Evolutionary conservation across 37 sponge, comb jelly and placozoan species (phyloP), one percentile per base, ranked within the genome.

Genomic region (Crambe crambe): DNA sequence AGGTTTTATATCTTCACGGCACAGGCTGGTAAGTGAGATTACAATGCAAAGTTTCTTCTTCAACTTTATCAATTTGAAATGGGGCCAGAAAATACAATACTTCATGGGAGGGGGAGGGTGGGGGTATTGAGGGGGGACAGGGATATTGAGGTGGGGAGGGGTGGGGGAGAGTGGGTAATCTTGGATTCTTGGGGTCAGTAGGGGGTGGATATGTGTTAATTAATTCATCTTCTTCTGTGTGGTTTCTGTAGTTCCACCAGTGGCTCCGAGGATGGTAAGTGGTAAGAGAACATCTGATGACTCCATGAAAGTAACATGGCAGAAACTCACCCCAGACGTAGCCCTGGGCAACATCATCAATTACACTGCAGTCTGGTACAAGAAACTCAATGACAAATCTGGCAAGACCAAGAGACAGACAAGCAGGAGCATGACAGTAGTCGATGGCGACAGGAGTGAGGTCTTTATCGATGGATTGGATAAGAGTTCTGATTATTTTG

Each of bases 361-460:
- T 59, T 80, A 80, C 81, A 59, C 39, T 23, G n/a, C n/a, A n/a
- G 36, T 80, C 8, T 34, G 60, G 23, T 80, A 80, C 60, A 58
- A 15, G 12, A 20, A 2, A 3, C 29, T 23, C 36, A 9, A 0
- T 5, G 31, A 20, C 6, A n/a, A 27, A 5, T 29, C 1, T 8
- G 38, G 35, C 15, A 76, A 36, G 34, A 60, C 3, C 31, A 58
- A 36, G 60, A 51, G 58, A 74, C 74, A 74, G 58, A 22, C 36
- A 42, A 67, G 30, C 15, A 21, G 37, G 25, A 56, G 43, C 0
- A 1, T 23, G 25, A 20, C 32, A 18, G 23, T 34, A 47, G 79
- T 79, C 20, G 3, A 47, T 35, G 68, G 51, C 3, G 42, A 66
- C 15, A 21, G 5, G 2, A 47, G 15, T 36, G 23, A 1, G 31